Conservation (phyloP, 2,888 invertebrate genomes). For the Zelleria hepariella region DNA sequence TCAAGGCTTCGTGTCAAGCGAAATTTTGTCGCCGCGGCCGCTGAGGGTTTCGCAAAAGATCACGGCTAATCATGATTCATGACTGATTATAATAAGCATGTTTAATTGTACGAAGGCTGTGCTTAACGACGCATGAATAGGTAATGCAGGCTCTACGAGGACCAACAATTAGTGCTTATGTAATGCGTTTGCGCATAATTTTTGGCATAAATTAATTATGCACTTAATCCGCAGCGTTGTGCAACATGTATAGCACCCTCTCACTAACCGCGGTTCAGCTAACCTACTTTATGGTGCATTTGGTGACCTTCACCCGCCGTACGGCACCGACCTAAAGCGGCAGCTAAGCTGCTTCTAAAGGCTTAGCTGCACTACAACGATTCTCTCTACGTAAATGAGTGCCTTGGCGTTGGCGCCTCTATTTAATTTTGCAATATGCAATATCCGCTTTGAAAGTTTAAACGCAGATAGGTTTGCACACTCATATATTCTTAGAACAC, state of each 20-base stretch:
- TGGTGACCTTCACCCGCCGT: slow-evolving; percentile 33
- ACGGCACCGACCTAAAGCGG: no score
- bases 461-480: background rate
- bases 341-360: no score
- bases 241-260: slow-evolving; percentile 4
- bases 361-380: background rate
- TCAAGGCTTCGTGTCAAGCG: background rate
- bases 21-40: background rate
- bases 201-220: background rate
- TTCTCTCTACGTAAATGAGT: no score
- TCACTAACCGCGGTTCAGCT: slow-evolving; percentile 16
- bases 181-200: background rate
- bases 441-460: background rate
- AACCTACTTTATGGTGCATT: slow-evolving; percentile 43
- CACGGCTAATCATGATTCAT: background rate
- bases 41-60: background rate
- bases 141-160: background rate
- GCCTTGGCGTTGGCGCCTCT: no score
- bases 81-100: background rate
- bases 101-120: background rate
- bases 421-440: no score
- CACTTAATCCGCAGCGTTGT: background rate
- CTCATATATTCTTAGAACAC: background rate
- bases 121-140: background rate
- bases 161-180: background rate